Conservation (phyloP, 2,888 invertebrate genomes). For the Perizoma affinitatum region DNA sequence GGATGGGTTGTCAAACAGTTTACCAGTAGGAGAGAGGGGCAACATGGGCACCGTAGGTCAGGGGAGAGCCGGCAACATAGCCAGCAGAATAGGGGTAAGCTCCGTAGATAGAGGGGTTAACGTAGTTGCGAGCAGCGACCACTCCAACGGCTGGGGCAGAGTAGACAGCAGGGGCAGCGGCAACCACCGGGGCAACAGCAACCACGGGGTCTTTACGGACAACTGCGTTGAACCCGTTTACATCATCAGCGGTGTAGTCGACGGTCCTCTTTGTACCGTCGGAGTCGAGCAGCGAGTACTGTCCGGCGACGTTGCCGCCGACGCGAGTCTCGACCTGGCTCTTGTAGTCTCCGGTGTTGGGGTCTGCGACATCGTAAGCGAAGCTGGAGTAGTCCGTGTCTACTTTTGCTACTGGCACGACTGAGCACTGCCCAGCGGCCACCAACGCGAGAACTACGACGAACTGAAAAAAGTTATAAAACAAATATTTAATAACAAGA, state of each 20-base stretch:
- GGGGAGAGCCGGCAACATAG: constrained; percentile 33
- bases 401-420: constrained; percentile 60
- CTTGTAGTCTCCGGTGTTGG: constrained; percentile 82
- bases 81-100: constrained; percentile 31
- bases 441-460: constrained; percentile 64
- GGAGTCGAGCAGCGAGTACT: constrained; percentile 80
- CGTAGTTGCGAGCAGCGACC: constrained; percentile 23
- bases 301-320: constrained; percentile 78
- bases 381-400: constrained; percentile 72
- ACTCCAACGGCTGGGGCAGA: constrained; percentile 15
- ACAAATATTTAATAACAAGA: too few species aligned
- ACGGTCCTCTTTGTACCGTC: constrained; percentile 82
- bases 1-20: constrained; percentile 21
- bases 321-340: constrained; percentile 79
- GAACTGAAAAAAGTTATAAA: constrained; percentile 55
- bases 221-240: constrained; percentile 82
- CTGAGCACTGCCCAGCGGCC: constrained; percentile 63
- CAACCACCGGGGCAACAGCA: constrained; percentile 46
- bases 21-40: constrained; percentile 44
- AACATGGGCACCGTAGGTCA: constrained; percentile 35
- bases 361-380: constrained; percentile 81
- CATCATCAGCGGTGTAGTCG: constrained; percentile 80
- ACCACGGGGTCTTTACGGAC: constrained; percentile 77
- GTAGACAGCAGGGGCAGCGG: constrained; percentile 39
- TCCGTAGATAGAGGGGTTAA: constrained; percentile 31